Percentiles rank a stretch among this genome's conserved stretches.
Conservation (phyloP, 2,888 invertebrate genomes). For the Chirona hameri region DNA sequence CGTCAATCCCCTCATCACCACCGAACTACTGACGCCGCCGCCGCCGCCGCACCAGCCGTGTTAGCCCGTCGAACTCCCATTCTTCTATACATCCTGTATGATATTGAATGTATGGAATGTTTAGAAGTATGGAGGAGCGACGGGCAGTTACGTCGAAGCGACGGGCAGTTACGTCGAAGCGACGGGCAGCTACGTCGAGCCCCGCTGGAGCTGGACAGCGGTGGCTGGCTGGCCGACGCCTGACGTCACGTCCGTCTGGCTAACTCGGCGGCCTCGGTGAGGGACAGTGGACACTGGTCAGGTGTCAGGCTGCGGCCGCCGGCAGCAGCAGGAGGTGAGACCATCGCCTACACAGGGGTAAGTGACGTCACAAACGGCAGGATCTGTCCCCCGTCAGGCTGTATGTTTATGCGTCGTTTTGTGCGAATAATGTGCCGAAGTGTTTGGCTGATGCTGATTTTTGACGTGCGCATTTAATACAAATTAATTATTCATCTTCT, state of each 20-base stretch:
- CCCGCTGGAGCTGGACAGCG: not conserved
- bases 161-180: not conserved
- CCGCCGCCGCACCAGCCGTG: not conserved
- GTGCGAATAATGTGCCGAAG: too few relatives aligned
- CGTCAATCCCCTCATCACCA: too few relatives aligned
- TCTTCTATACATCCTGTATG: slow-evolving; percentile 40
- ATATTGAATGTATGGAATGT: slow-evolving; percentile 75
- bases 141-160: not conserved
- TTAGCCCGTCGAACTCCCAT: slow-evolving; percentile 33
- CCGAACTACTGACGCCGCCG: not conserved
- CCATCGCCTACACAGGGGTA: too few relatives aligned
- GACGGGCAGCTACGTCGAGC: not conserved
- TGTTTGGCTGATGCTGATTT: too few relatives aligned
- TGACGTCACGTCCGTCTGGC: not conserved
- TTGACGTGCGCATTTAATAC: too few relatives aligned
- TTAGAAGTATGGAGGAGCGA: slow-evolving; percentile 86
- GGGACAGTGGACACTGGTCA: not conserved
- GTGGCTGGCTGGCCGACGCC: not conserved
- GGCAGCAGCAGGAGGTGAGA: too few relatives aligned
- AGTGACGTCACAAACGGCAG: too few relatives aligned
- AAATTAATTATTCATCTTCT: too few relatives aligned
- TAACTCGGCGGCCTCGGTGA: not conserved
- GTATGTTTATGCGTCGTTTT: too few relatives aligned
- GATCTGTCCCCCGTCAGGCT: too few relatives aligned
- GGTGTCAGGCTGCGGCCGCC: too few relatives aligned